Percentiles rank a stretch among this genome's conserved stretches.
phyloP scores from a whole-genome alignment of 2,888 invertebrate genomes.

The Proisotoma minuta region DNA sequence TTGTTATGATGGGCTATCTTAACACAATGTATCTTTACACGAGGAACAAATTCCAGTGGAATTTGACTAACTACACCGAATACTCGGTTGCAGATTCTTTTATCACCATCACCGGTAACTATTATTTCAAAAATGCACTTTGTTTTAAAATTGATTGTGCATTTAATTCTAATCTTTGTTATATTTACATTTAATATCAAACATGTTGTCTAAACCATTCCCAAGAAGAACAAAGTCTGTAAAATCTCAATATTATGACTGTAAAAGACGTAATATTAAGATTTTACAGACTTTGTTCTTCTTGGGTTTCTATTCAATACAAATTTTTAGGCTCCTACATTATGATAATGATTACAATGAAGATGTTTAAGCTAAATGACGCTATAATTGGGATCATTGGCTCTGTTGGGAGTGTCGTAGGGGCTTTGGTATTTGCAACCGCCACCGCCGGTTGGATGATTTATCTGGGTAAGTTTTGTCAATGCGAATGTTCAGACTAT shows the following conservation, averaged over 20 bases:
- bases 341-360: conserved; percentile 36
- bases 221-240: no score
- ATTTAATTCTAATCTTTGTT: no score
- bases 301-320: no score
- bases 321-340: conserved; percentile 26
- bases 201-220: no score
- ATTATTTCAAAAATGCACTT: no score
- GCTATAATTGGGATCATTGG: conserved; percentile 38
- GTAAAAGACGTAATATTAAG: no score
- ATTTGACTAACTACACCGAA: conserved; percentile 50
- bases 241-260: no score
- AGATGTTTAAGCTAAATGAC: conserved; percentile 38
- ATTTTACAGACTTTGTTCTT: no score
- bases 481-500: not conserved
- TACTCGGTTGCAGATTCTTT: conserved; percentile 36
- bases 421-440: conserved; percentile 28
- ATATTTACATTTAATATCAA: no score
- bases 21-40: conserved; percentile 61
- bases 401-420: conserved; percentile 22
- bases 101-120: conserved; percentile 32
- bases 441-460: conserved; percentile 37
- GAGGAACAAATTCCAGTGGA: conserved; percentile 63
- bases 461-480: conserved; percentile 36
- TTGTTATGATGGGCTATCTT: conserved; percentile 52
- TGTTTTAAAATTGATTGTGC: no score